Percentiles rank a stretch among this genome's conserved stretches.
Evolutionary conservation across 2,113 vertebrate species (phyloP).

Genomic region (Chloebia gouldiae): DNA sequence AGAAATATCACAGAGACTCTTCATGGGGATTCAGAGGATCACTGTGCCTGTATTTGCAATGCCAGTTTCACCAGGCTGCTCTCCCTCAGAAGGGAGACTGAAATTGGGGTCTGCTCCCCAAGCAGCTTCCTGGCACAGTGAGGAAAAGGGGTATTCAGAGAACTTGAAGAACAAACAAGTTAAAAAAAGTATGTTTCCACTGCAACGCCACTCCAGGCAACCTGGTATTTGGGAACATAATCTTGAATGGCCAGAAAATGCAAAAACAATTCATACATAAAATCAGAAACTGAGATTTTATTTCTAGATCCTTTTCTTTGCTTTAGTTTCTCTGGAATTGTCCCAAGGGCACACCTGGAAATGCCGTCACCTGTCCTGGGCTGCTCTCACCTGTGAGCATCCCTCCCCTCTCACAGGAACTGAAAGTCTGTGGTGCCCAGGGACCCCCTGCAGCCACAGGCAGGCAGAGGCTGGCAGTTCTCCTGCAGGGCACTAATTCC

Average conservation of each 20-base stretch:
- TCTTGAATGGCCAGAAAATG: neutral
- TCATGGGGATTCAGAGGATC: neutral
- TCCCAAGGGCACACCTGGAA: neutral
- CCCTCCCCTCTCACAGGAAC: neutral
- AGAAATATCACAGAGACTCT: neutral
- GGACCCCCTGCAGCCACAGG: neutral
- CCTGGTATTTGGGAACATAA: neutral
- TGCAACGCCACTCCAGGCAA: neutral
- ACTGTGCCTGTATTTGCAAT: neutral
- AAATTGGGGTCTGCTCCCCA: neutral
- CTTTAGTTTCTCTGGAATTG: neutral
- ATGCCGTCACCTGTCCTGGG: accelerated
- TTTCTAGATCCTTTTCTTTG: neutral
- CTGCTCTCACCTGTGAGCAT: neutral
- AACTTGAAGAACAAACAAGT: neutral
- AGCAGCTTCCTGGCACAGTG: neutral
- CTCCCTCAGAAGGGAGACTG: neutral
- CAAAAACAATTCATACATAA: neutral
- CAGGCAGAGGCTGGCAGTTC: neutral
- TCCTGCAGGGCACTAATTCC: neutral
- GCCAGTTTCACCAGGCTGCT: neutral
- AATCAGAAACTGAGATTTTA: neutral
- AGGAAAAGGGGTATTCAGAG: neutral
- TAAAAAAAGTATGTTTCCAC: neutral
- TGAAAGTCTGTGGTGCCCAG: accelerated